Evolutionary conservation across 2,888 invertebrate species (phyloP).

Genomic region (Heliconius sara): DNA sequence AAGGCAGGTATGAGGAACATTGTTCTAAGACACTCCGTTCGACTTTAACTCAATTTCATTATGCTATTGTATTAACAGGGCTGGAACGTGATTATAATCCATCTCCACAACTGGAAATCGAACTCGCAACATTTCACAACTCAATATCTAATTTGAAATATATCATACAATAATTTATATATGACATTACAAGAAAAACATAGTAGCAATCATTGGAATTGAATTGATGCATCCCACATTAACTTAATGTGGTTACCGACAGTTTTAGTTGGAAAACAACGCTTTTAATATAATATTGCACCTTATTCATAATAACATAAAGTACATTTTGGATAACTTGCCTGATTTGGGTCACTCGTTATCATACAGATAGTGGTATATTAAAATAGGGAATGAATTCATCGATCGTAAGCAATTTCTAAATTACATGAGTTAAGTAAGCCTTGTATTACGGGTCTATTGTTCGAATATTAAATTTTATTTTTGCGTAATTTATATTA

Average conservation of each 20-base stretch:
- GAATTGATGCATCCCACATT: constrained; percentile 46
- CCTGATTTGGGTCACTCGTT: constrained; percentile 49
- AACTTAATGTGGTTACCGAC: constrained; percentile 49
- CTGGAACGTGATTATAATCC: too few relatives aligned
- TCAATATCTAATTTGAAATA: neutral
- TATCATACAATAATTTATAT: neutral
- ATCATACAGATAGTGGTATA: constrained; percentile 49
- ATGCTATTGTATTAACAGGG: too few relatives aligned
- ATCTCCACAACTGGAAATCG: neutral
- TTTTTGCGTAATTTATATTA: neutral
- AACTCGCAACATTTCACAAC: neutral
- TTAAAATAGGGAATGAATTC: constrained; percentile 60
- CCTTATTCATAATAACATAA: constrained; percentile 53
- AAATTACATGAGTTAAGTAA: constrained; percentile 64
- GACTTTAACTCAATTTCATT: too few relatives aligned
- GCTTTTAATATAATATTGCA: constrained; percentile 48
- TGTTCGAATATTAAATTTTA: neutral
- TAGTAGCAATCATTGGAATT: constrained; percentile 37
- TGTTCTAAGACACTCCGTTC: too few relatives aligned
- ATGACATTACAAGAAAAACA: constrained; percentile 27
- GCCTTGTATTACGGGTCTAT: neutral
- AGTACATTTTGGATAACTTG: constrained; percentile 52
- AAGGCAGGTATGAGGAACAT: too few relatives aligned
- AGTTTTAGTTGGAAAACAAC: constrained; percentile 48
- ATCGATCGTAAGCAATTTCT: constrained; percentile 69